Evolutionary conservation across 2,113 vertebrate genomes (phyloP).

Genomic region (Oryzias celebensis): DNA sequence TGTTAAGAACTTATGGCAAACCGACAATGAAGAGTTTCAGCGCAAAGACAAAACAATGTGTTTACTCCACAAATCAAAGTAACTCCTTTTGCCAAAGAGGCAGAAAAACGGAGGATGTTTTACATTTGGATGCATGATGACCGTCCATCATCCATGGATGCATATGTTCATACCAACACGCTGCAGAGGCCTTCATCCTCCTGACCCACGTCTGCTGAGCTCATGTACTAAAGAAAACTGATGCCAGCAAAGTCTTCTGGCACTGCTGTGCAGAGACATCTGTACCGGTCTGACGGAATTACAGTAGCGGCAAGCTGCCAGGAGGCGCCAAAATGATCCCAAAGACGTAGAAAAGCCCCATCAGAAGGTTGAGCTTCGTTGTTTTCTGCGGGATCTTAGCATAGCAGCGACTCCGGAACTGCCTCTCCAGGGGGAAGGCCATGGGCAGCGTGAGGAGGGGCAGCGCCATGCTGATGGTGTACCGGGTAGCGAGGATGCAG

Average conservation of each 20-base stretch:
- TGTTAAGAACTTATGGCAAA: too few species aligned
- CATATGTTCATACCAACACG: too few species aligned
- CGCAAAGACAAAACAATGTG: too few species aligned
- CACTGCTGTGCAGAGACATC: slow-evolving; percentile 57
- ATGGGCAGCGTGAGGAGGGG: slow-evolving; percentile 93
- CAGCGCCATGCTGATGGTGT: slow-evolving; percentile 93
- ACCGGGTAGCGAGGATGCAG: slow-evolving; percentile 90
- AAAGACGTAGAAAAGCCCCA: slow-evolving; percentile 96
- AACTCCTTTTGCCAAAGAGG: too few species aligned
- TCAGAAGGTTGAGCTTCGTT: slow-evolving; percentile 93
- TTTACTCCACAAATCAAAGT: too few species aligned
- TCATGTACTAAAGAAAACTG: too few species aligned
- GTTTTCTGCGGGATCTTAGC: slow-evolving; percentile 92
- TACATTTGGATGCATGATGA: too few species aligned
- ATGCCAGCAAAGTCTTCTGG: background rate
- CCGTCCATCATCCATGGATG: too few species aligned
- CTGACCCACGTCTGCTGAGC: too few species aligned
- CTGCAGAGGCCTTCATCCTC: too few species aligned
- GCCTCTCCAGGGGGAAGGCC: slow-evolving; percentile 92
- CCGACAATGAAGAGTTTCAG: too few species aligned
- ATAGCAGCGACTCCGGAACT: slow-evolving; percentile 90
- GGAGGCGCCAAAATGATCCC: slow-evolving; percentile 88
- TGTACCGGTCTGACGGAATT: slow-evolving; percentile 40
- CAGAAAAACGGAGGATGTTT: too few species aligned
- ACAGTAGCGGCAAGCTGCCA: slow-evolving; percentile 86